Evolutionary conservation across 2,113 vertebrate genomes (phyloP), one percentile per base, ranked within the genome.

Genomic region (Bubalus kerabau): DNA sequence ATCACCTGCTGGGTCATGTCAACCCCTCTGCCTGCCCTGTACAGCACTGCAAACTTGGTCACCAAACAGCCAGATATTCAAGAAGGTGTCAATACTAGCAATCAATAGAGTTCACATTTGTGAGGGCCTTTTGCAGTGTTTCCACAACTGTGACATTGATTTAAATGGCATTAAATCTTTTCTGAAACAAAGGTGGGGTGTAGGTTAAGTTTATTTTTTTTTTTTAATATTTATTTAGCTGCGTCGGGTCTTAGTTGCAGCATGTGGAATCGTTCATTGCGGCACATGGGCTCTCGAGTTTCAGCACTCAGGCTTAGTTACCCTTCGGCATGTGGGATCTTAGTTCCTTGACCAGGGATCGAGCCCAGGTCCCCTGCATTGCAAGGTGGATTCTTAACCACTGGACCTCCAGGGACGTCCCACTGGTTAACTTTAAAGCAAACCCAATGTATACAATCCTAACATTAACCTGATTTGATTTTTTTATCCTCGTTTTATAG

Each of bases 141-240:
- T 64, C 71, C 62, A n/a, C 50, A 74, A 57, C 60, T 71, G 67
- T 62, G 30, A 78, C 56, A 71, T 59, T 81, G 87, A 85, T 60
- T 91, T 83, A 92, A 96, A 21, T 32, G 48, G 52, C 48, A 24
- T 46, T 90, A 88, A 78, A 43, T 93, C 81, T 96, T 95, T 54
- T 40, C 93, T 19, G 32, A n/a, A 86, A 71, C 67, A 86, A 93
- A 92, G 76, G 71, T 15, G 48, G 15, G n/a, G 7, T 80, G 28
- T 60, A 89, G 91, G 23, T 87, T 92, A 80, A 87, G 32, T 81
- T 90, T 19, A 87, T 40, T 36, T 36, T 36, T 36, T 36, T 36
- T 36, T 36, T 36, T 36, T 36, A 36, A 8, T 1, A 9, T 2
- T 36, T 36, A 74, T 43, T 76, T 43, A 43, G 71, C 23, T 14